Evolutionary conservation across 37 sponge, comb jelly and placozoan genomes (phyloP).

Genomic region (Aphrocallistes beatrix): DNA sequence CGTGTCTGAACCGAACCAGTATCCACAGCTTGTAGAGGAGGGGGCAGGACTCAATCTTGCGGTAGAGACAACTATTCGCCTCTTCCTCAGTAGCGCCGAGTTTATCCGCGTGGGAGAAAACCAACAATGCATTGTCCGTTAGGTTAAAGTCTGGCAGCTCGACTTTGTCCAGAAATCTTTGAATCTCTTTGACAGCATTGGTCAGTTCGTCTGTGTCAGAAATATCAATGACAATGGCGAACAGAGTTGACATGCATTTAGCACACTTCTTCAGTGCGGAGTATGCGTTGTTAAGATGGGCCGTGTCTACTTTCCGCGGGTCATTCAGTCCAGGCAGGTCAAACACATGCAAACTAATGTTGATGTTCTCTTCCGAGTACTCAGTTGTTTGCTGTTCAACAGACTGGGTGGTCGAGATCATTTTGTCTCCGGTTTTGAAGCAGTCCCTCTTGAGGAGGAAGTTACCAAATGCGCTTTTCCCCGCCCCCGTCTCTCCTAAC

Average conservation of each 20-base stretch:
- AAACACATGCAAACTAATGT: background rate
- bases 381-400: background rate
- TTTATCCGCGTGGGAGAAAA: background rate
- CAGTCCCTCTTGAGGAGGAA: background rate
- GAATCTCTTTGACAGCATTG: background rate
- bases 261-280: background rate
- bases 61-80: background rate
- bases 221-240: background rate
- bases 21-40: constrained; percentile 14
- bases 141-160: constrained; percentile 11
- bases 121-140: background rate
- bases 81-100: background rate
- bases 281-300: background rate
- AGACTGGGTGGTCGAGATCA: background rate
- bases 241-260: background rate
- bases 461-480: background rate
- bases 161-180: background rate
- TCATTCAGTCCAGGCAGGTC: background rate
- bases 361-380: background rate
- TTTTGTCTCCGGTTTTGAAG: background rate
- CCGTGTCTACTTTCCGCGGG: background rate
- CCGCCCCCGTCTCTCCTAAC: background rate
- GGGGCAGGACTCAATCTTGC: background rate
- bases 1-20: background rate
- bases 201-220: background rate